Conservation (phyloP, 2,888 invertebrate species). For the Pomacea canaliculata region DNA sequence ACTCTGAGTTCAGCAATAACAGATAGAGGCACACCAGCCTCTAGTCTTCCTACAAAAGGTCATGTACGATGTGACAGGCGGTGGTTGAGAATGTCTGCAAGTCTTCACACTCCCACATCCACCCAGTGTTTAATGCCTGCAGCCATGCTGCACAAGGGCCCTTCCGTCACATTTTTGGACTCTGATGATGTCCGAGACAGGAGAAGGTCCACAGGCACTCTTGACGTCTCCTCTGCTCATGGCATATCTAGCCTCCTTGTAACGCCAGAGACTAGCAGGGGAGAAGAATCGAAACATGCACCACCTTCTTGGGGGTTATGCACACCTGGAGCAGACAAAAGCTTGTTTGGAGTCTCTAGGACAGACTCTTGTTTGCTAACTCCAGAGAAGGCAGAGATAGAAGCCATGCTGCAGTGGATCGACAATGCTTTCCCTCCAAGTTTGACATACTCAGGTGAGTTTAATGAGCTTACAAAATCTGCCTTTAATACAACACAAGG, state of each 20-base stretch:
- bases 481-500: no score
- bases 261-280: not conserved
- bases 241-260: not conserved
- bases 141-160: not conserved
- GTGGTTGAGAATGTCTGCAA: not conserved
- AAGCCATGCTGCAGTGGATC: constrained; percentile 46
- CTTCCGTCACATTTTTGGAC: not conserved
- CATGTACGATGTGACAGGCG: not conserved
- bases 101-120: not conserved
- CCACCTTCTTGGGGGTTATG: not conserved
- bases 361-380: constrained; percentile 42
- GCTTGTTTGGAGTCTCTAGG: constrained; percentile 4
- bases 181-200: not conserved
- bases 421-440: constrained; percentile 45
- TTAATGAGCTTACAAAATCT: not conserved
- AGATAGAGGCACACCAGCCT: no score
- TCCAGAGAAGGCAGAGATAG: constrained; percentile 52
- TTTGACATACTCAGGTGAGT: constrained; percentile 43
- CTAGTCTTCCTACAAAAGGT: no score
- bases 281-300: not conserved
- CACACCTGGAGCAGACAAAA: constrained; percentile 3
- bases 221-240: not conserved
- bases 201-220: constrained; percentile 11
- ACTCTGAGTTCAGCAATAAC: no score
- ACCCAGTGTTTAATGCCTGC: not conserved